Percentiles rank a stretch among this genome's conserved stretches.
phyloP scores from a whole-genome alignment of 2,888 invertebrate genomes.

The Harpagoxenus sublaevis region DNA sequence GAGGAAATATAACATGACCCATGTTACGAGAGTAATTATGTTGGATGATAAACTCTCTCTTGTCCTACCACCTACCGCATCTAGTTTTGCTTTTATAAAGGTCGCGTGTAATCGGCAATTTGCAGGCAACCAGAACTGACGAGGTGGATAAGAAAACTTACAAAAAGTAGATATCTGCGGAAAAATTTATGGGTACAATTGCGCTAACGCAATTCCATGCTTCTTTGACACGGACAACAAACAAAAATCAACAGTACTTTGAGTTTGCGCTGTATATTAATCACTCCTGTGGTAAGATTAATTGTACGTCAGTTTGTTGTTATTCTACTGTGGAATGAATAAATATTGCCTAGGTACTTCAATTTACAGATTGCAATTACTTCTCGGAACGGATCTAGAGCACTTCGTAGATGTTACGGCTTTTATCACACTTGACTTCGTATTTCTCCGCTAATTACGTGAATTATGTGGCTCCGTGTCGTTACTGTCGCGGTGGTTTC shows the following conservation, averaged over 20 bases:
- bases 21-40: slow-evolving; percentile 43
- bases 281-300: not conserved
- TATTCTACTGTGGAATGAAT: slow-evolving; percentile 5
- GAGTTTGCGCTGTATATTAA: not conserved
- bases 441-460: slow-evolving; percentile 31
- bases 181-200: not conserved
- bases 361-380: slow-evolving; percentile 43
- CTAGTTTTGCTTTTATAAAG: not conserved
- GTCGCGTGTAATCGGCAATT: slow-evolving; percentile 40
- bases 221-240: not conserved
- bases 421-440: slow-evolving; percentile 39
- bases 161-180: not conserved
- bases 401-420: slow-evolving; percentile 3
- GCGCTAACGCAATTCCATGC: not conserved
- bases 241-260: not conserved
- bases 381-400: not conserved
- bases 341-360: slow-evolving; percentile 15
- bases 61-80: not conserved
- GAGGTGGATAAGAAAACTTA: not conserved
- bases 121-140: not conserved
- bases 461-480: slow-evolving; percentile 27
- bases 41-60: slow-evolving; percentile 7
- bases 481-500: not conserved
- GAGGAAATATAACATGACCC: slow-evolving; percentile 39
- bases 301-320: slow-evolving; percentile 2